A percentile compares a stretch with the other conserved stretches of the same genome.
Evolutionary conservation across 2,797 vertebrate genomes (phyloP).

Genomic region (Coranthus polyacanthus): DNA sequence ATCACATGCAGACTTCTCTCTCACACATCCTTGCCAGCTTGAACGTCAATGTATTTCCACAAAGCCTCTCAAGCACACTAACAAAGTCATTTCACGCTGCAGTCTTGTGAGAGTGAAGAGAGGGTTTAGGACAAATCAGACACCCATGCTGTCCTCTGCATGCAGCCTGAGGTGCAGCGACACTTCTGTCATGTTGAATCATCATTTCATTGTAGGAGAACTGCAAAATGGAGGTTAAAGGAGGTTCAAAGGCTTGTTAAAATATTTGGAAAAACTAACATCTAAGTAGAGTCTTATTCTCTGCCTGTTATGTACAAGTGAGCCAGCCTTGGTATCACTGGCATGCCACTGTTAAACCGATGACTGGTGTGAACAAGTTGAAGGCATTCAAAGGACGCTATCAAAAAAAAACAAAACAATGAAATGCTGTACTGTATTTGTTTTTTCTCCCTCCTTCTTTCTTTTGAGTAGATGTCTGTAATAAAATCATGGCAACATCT

Average conservation of each 20-base stretch:
- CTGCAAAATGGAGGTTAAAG: neutral
- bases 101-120: conserved; percentile 16
- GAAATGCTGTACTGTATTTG: neutral
- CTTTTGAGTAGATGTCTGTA: neutral
- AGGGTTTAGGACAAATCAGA: conserved; percentile 32
- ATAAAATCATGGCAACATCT: conserved; percentile 5
- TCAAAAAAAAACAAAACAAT: conserved; percentile 10
- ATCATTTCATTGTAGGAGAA: conserved; percentile 11
- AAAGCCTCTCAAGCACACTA: conserved; percentile 14
- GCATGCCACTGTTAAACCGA: conserved; percentile 48
- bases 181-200: conserved; percentile 2
- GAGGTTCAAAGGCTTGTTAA: neutral
- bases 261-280: neutral
- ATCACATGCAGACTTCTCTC: neutral
- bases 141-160: conserved; percentile 22
- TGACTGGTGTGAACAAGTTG: conserved; percentile 55
- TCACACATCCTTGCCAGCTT: neutral
- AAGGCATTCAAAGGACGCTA: conserved; percentile 23
- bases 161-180: conserved; percentile 14
- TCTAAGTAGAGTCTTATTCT: too few relatives aligned
- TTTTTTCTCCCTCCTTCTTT: neutral
- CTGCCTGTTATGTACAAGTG: neutral
- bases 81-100: conserved; percentile 44
- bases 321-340: conserved; percentile 35
- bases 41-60: conserved; percentile 23